Evolutionary conservation across 2,113 vertebrate species (phyloP), one percentile per base, ranked within the genome.

Genomic region (Odocoileus hemionus): DNA sequence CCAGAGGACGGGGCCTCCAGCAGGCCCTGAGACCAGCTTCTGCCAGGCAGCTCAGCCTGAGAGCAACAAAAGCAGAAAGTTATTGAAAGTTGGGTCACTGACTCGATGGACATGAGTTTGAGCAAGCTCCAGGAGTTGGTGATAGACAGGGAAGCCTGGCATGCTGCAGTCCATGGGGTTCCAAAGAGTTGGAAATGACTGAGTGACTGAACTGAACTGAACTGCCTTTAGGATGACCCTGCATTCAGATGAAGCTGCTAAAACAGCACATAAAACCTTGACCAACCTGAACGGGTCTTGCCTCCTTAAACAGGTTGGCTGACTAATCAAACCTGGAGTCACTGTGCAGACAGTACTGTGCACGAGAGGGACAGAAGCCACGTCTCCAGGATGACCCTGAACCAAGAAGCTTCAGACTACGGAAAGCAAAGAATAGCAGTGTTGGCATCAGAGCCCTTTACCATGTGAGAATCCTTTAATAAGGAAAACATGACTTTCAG

Each of bases 361-460:
- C 78, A 0, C 1, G 16, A 0, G 5, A 30, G 10, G 21, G 78
- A 30, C 16, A 12, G 47, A 6, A 12, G 9, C 28, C 78, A 1
- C 2, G 5, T 30, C 78, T 33, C 16, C 78, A 33, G 45, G 28
- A 5, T 7, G 47, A 7, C 30, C 30, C 28, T 3, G 0, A 33
- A 52, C 9, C 78, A n/a, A 21, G 47, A 52, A 3, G 15, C 3
- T 33, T 10, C 78, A 33, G 47, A 19, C 45, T 6, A 2, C 1
- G 28, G 17, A 50, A n/a, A 33, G 30, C 47, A n/a, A 10, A 52
- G 28, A n/a, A 21, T 3, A 4, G 67, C 6, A 12, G 10, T 11
- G 47, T 11, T 33, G 47, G 16, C 78, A 12, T 6, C 78, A 13
- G 45, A 33, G 78, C 47, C 30, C 47, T 80, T 19, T n/a, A 7